These are phyloP conservation scores for Mesaphorura yosii DNA, from an alignment of 1,140 invertebrate species.

Conservation along the genomic window DNA sequence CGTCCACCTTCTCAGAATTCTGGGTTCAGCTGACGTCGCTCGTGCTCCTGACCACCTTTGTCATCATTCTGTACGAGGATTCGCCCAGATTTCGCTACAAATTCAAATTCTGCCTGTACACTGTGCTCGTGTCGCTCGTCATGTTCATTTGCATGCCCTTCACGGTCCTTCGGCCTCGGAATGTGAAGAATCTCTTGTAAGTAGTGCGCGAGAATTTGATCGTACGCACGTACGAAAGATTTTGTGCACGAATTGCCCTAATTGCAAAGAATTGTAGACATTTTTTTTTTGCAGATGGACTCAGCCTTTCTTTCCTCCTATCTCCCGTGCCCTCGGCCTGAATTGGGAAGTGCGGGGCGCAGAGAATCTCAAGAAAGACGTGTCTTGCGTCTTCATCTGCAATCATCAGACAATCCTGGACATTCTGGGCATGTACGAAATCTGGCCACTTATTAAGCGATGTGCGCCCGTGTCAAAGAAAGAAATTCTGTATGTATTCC, in stretches of 20 bases:
- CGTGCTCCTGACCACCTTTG: no score
- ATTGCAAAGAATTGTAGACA: slow-evolving; percentile 37
- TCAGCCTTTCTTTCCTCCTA: slow-evolving; percentile 37
- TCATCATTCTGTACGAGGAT: no score
- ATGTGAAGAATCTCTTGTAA: slow-evolving; percentile 68
- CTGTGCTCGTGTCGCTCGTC: slow-evolving; percentile 54
- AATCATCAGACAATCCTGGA: slow-evolving; percentile 77
- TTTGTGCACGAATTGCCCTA: background rate
- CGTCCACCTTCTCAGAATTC: no score
- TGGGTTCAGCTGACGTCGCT: no score
- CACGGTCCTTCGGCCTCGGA: slow-evolving; percentile 53
- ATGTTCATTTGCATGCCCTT: slow-evolving; percentile 59
- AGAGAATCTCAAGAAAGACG: slow-evolving; percentile 61
- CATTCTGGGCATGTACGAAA: slow-evolving; percentile 54
- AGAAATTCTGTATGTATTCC: slow-evolving; percentile 77
- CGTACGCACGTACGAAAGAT: background rate
- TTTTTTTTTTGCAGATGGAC: slow-evolving; percentile 56
- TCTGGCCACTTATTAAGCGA: slow-evolving; percentile 78
- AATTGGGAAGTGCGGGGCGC: slow-evolving; percentile 57
- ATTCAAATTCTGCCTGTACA: slow-evolving; percentile 65
- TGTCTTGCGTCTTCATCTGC: slow-evolving; percentile 62
- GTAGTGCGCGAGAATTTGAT: slow-evolving; percentile 35
- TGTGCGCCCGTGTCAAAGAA: slow-evolving; percentile 80
- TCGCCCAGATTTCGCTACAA: slow-evolving; percentile 63
- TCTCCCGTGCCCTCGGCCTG: slow-evolving; percentile 57